Evolutionary conservation across 2,797 vertebrate species (phyloP), one percentile per base, ranked within the genome.

Genomic region (Streptopelia turtur): DNA sequence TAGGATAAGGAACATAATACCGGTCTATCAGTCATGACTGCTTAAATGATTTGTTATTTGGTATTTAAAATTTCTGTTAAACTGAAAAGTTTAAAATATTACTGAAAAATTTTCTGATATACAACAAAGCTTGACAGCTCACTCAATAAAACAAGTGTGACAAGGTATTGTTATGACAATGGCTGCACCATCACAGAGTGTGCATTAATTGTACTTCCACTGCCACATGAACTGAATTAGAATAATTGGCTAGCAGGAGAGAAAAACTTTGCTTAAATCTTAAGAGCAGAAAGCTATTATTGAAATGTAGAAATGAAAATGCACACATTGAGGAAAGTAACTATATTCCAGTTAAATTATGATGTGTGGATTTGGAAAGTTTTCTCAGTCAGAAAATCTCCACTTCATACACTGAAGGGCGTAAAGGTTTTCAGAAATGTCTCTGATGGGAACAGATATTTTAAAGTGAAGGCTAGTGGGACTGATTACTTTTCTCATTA

Each of bases 401-500:
- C 28, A 52, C 47, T 95, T 95, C 91, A 93, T 39, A 92, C 18
- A 81, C 24, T 85, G 79, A 92, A 94, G 41, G 93, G 52, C 30
- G 31, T 55, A 77, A 78, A 25, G 45, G 24, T 81, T 95, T 89
- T 52, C 59, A 84, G 69, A 96, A 95, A 83, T 87, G 9, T 79
- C 71, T 89, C 55, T 89, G 96, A 90, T 86, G 80, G 87, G 69
- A 91, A 82, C 20, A 79, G 87, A 91, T 92, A 64, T 83, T 94
- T 93, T 61, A 93, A 96, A 93, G 80, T 55, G 95, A 95, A 94
- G 77, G 82, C 78, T 87, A 86, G 83, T 74, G 80, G 65, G 86
- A 83, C 68, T 91, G 88, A 89, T 96, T 94, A 83, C 43, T 95
- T 96, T 95, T 88, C 84, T 95, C 63, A 90, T 95, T 96, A 94